Evolutionary conservation across 1,140 invertebrate genomes (phyloP).

Genomic region (Sesamia nonagrioides): DNA sequence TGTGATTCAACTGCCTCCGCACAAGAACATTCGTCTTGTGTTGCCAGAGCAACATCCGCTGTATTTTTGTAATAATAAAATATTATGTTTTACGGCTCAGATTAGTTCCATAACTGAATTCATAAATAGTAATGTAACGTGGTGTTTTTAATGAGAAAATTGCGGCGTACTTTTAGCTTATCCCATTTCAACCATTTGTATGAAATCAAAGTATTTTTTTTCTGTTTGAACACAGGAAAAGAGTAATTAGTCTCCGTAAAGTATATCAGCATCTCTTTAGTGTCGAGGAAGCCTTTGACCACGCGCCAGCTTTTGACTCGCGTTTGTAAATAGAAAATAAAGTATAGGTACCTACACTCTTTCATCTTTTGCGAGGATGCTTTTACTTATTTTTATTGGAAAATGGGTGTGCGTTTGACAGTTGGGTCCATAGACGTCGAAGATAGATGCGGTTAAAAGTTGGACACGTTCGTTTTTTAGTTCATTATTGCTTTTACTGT

Average conservation of each 20-base stretch:
- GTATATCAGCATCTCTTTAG: neutral
- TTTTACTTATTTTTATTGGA: conserved; percentile 26
- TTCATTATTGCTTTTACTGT: neutral
- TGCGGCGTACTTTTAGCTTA: neutral
- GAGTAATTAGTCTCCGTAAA: neutral
- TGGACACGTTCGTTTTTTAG: neutral
- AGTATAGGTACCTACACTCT: neutral
- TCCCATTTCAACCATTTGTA: neutral
- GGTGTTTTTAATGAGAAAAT: neutral
- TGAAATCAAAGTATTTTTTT: neutral
- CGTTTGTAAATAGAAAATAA: neutral
- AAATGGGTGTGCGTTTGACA: neutral
- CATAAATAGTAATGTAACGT: conserved; percentile 11
- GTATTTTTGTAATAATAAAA: conserved; percentile 40
- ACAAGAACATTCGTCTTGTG: conserved; percentile 34
- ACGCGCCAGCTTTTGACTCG: neutral
- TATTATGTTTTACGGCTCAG: conserved; percentile 14
- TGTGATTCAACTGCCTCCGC: conserved; percentile 27
- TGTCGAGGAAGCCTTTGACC: neutral
- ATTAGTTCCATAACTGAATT: conserved; percentile 15
- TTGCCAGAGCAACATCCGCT: conserved; percentile 26
- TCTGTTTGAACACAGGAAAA: neutral
- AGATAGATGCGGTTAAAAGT: neutral
- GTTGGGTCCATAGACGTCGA: neutral
- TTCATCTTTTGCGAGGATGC: neutral